A percentile compares a stretch with the other conserved stretches of the same genome.
Conservation (phyloP, 2,888 invertebrate species). For the Eumerus sabulonum region DNA sequence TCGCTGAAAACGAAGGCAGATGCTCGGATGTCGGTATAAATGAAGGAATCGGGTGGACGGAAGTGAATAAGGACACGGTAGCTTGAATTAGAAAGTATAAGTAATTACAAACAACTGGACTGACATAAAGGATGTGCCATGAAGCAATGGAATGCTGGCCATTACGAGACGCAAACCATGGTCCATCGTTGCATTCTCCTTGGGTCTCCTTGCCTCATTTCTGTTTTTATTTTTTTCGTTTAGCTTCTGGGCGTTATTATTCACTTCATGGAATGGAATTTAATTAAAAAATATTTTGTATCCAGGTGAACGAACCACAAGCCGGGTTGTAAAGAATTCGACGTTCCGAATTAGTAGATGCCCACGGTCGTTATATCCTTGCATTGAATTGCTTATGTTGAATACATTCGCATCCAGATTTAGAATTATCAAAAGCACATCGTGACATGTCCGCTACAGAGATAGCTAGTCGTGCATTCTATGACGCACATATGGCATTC, state of each 20-base stretch:
- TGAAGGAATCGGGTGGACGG: background rate
- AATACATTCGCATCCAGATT: too few species aligned
- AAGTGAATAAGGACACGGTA: background rate
- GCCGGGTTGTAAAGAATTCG: slow-evolving; percentile 32
- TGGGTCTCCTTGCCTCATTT: background rate
- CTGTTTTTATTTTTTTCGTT: background rate
- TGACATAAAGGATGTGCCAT: background rate
- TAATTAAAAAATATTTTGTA: slow-evolving; percentile 60
- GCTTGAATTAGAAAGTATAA: slow-evolving; percentile 18
- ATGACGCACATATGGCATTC: too few species aligned
- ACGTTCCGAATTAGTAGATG: slow-evolving; percentile 28
- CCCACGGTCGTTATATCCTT: too few species aligned
- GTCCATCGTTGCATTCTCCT: slow-evolving; percentile 9
- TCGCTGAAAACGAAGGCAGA: background rate
- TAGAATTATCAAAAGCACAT: too few species aligned
- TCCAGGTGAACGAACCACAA: slow-evolving; percentile 24
- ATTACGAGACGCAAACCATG: slow-evolving; percentile 37
- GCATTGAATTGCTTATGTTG: too few species aligned
- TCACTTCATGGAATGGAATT: slow-evolving; percentile 60
- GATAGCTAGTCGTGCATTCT: too few species aligned
- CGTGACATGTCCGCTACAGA: too few species aligned
- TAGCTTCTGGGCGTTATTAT: slow-evolving; percentile 32
- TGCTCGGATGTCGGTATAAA: too few species aligned
- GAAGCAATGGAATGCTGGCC: slow-evolving; percentile 11
- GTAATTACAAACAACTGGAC: slow-evolving; percentile 22